Percentiles rank a stretch among this genome's conserved stretches.
phyloP scores from a whole-genome alignment of 2,888 invertebrate genomes.

The Callyntrura sp. region DNA sequence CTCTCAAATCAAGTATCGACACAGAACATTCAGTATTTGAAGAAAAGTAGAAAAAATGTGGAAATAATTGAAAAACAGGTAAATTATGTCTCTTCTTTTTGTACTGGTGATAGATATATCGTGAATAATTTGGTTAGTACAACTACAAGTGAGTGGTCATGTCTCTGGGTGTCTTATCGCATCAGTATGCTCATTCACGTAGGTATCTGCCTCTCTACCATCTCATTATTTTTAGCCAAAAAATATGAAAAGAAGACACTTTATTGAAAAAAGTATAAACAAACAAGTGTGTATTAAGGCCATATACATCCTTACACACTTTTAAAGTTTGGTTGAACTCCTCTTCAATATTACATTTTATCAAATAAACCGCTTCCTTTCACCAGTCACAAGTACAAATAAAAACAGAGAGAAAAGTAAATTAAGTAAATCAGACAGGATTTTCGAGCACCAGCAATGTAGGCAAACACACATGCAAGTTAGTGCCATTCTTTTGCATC shows the following conservation, averaged over 20 bases:
- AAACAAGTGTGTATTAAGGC: too few species aligned
- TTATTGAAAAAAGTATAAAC: slow-evolving; percentile 22
- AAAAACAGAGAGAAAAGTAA: too few species aligned
- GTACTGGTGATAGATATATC: slow-evolving; percentile 53
- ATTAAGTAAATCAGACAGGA: too few species aligned
- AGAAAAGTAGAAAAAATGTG: slow-evolving; percentile 72
- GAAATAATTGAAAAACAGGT: slow-evolving; percentile 77
- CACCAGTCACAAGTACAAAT: too few species aligned
- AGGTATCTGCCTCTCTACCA: slow-evolving; percentile 29
- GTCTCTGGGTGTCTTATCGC: not conserved
- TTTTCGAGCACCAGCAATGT: too few species aligned
- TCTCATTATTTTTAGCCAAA: slow-evolving; percentile 62
- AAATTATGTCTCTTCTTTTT: slow-evolving; percentile 70
- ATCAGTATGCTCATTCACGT: slow-evolving; percentile 28
- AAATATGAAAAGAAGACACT: not conserved
- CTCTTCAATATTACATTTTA: too few species aligned
- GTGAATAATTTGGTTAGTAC: slow-evolving; percentile 37
- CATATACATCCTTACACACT: not conserved
- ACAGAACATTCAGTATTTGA: slow-evolving; percentile 61
- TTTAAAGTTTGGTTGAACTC: too few species aligned
- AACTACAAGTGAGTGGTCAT: not conserved
- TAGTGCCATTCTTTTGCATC: too few species aligned
- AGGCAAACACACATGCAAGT: too few species aligned
- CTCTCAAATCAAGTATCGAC: slow-evolving; percentile 76
- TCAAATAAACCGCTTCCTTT: too few species aligned